Evolutionary conservation across 92 coral and sea anemone species (phyloP).

Genomic region (Pocillopora grandis): DNA sequence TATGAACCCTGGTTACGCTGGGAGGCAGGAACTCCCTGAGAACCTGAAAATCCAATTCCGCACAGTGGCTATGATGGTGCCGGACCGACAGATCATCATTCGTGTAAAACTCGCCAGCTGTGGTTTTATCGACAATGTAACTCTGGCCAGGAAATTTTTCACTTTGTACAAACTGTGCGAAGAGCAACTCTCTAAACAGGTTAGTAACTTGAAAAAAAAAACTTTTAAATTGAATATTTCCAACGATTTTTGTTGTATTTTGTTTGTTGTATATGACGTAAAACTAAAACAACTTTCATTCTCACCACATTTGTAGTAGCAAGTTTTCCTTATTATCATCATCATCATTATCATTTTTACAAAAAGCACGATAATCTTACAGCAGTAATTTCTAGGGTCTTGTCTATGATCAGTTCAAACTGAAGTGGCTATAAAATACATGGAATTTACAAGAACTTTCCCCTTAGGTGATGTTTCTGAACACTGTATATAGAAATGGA

Average conservation of each 20-base stretch:
- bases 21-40: conserved; percentile 86
- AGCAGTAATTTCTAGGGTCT: too few relatives aligned
- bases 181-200: conserved; percentile 91
- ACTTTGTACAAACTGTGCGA: conserved; percentile 88
- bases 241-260: neutral
- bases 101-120: conserved; percentile 88
- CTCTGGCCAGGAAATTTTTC: conserved; percentile 83
- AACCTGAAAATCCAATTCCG: conserved; percentile 90
- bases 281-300: too few relatives aligned
- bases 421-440: too few relatives aligned
- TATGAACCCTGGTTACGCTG: conserved; percentile 72
- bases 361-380: too few relatives aligned
- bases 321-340: too few relatives aligned
- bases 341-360: too few relatives aligned
- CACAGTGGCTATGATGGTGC: conserved; percentile 95
- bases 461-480: too few relatives aligned
- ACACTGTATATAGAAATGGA: too few relatives aligned
- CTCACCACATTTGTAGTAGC: too few relatives aligned
- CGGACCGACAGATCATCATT: conserved; percentile 88
- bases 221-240: neutral
- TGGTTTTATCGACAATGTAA: conserved; percentile 85
- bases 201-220: neutral
- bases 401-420: too few relatives aligned
- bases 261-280: too few relatives aligned
- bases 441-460: too few relatives aligned